These are phyloP conservation scores for Pteria penguin DNA, from an alignment of 2,888 invertebrate species.

Conservation along the genomic window DNA sequence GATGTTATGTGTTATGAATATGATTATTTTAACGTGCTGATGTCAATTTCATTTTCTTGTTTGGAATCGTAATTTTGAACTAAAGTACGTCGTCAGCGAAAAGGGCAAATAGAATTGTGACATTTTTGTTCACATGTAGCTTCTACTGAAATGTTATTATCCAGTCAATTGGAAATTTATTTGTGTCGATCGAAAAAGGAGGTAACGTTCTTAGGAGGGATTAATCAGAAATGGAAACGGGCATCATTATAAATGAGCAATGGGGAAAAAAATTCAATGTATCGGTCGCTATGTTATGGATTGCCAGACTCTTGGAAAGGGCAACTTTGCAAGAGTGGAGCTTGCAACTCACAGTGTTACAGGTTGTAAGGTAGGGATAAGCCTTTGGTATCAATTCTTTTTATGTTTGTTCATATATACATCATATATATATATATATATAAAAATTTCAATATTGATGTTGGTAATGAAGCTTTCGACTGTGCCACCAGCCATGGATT, in stretches of 20 bases:
- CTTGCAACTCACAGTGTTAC: constrained; percentile 87
- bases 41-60: background rate
- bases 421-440: background rate
- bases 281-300: constrained; percentile 88
- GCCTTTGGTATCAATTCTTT: too few species aligned
- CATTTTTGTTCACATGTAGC: too few species aligned
- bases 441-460: background rate
- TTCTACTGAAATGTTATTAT: background rate
- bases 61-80: background rate
- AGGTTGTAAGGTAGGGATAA: constrained; percentile 85
- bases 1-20: background rate
- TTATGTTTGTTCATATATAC: too few species aligned
- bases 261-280: constrained; percentile 80
- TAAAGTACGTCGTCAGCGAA: too few species aligned
- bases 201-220: constrained; percentile 6
- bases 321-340: constrained; percentile 88
- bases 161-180: background rate
- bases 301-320: constrained; percentile 86
- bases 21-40: background rate
- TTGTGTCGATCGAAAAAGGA: background rate
- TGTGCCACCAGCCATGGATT: background rate
- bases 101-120: too few species aligned
- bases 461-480: background rate
- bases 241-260: constrained; percentile 45
- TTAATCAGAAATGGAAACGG: constrained; percentile 30